These are phyloP conservation scores for Nansenia antarctica DNA, from an alignment of 2,113 vertebrate species.

Conservation along the genomic window DNA sequence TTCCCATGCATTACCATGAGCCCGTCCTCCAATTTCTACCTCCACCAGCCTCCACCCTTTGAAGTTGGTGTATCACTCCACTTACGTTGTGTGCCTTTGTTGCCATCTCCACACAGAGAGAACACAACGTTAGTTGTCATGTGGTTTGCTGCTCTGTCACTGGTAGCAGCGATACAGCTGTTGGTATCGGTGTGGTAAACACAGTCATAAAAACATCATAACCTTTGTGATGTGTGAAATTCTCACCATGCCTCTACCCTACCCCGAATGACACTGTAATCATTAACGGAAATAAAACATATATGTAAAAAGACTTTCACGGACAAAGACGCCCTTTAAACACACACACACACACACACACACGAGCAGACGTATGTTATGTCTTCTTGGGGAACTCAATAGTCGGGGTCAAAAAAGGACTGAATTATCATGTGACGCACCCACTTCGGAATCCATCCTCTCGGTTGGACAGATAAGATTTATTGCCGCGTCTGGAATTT, in stretches of 20 bases:
- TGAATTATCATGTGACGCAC: slow-evolving; percentile 6
- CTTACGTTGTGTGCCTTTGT: background rate
- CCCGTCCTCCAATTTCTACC: no score
- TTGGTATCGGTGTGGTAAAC: background rate
- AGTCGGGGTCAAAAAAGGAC: background rate
- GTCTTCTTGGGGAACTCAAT: no score
- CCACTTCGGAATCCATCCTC: background rate
- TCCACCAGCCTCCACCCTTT: no score
- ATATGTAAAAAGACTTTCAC: background rate
- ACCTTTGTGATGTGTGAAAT: background rate
- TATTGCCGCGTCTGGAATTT: slow-evolving; percentile 27
- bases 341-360: background rate
- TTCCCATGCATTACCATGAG: no score
- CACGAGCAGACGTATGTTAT: no score
- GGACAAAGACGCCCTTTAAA: background rate
- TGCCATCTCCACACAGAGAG: background rate
- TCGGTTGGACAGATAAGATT: slow-evolving; percentile 33
- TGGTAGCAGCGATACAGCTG: background rate
- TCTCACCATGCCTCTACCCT: no score
- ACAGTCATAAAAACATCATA: background rate
- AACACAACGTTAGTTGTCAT: background rate
- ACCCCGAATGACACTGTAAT: background rate
- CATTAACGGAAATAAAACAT: slow-evolving; percentile 2
- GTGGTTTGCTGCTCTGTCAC: background rate
- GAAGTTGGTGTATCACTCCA: no score